phyloP scores from a whole-genome alignment of 2,797 vertebrate species.

The Scolopax rusticola region DNA sequence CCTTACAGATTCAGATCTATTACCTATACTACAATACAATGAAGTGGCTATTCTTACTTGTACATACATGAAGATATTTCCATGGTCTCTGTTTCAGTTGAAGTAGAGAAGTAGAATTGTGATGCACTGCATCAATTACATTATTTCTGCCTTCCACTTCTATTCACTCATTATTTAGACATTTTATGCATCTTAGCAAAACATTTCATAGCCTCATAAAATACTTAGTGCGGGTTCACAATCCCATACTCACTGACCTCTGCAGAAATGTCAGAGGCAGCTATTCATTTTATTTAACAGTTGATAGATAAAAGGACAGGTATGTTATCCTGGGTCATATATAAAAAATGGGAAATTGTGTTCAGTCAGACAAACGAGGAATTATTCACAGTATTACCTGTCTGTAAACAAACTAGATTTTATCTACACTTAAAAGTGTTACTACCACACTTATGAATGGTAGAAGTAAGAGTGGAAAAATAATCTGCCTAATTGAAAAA shows the following conservation, averaged over 20 bases:
- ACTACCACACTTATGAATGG: background rate
- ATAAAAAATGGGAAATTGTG: background rate
- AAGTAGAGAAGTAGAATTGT: background rate
- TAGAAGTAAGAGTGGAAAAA: background rate
- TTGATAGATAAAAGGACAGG: background rate
- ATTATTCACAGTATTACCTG: background rate
- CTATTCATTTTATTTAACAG: background rate
- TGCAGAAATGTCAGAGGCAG: background rate
- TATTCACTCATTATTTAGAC: background rate
- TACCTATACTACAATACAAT: background rate
- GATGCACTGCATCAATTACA: background rate
- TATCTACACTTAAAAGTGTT: background rate
- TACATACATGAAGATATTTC: background rate
- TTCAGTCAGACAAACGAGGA: background rate
- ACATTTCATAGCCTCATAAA: background rate
- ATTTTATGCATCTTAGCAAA: background rate
- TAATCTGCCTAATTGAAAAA: background rate
- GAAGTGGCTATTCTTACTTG: background rate
- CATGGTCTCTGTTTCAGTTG: background rate
- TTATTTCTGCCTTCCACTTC: background rate
- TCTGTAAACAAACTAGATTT: background rate
- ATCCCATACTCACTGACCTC: background rate
- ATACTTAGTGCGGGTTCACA: background rate
- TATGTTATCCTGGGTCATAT: background rate
- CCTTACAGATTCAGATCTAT: background rate